Evolutionary conservation across 2,797 vertebrate genomes (phyloP).

Genomic region (Ceryle rudis): DNA sequence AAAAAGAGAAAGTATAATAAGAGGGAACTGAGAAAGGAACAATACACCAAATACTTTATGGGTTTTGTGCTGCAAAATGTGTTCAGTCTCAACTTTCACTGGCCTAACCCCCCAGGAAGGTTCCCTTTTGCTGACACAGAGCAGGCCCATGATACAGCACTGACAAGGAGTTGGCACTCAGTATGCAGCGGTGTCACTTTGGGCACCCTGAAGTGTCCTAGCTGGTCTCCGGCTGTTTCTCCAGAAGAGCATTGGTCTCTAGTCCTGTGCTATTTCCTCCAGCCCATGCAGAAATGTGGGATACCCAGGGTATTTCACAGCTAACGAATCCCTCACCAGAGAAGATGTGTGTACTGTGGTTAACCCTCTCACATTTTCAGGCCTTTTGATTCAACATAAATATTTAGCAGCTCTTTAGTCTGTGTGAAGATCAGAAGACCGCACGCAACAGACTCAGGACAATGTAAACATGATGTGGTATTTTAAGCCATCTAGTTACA

Average conservation of each 20-base stretch:
- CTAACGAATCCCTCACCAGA: not conserved
- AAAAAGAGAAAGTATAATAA: not conserved
- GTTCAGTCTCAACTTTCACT: not conserved
- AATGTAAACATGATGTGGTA: not conserved
- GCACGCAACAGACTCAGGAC: not conserved
- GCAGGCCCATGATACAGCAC: not conserved
- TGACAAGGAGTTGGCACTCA: not conserved
- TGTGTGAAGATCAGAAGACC: not conserved
- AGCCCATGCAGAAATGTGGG: not conserved
- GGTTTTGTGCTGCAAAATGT: not conserved
- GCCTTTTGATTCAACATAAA: not conserved
- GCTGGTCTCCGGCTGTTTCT: not conserved
- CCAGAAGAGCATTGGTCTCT: not conserved
- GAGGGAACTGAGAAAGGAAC: not conserved
- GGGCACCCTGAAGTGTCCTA: not conserved
- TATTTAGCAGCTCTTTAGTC: not conserved
- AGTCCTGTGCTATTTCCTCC: not conserved
- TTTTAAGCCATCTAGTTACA: not conserved
- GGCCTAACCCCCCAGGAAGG: not conserved
- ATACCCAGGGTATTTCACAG: not conserved
- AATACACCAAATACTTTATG: not conserved
- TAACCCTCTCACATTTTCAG: not conserved
- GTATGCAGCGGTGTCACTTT: not conserved
- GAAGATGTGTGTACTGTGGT: accelerated
- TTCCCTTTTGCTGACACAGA: not conserved